These are phyloP conservation scores for Callospermophilus lateralis DNA, from an alignment of 2,113 vertebrate species.

Conservation along the genomic window DNA sequence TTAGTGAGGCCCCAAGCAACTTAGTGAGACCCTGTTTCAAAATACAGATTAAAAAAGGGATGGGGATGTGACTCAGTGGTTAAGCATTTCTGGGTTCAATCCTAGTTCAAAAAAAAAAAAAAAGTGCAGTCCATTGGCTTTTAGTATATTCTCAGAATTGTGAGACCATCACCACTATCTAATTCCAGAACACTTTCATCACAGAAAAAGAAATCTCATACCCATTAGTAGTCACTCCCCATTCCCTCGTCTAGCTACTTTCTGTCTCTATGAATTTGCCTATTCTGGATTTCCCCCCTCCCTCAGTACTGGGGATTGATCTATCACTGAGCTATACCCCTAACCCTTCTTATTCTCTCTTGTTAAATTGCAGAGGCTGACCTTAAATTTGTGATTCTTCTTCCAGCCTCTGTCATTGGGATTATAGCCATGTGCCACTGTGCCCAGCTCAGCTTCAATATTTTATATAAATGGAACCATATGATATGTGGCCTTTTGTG, in stretches of 20 bases:
- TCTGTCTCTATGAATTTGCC: too few species aligned
- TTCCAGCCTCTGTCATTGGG: background rate
- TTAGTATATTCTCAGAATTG: too few species aligned
- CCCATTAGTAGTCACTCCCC: background rate
- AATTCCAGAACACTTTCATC: slow-evolving; percentile 25
- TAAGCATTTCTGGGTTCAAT: too few species aligned
- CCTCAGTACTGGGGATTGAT: background rate
- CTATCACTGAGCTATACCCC: background rate
- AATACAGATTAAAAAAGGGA: too few species aligned
- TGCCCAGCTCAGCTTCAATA: background rate
- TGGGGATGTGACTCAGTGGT: too few species aligned
- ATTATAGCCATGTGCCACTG: background rate
- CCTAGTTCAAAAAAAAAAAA: too few species aligned
- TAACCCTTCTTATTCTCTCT: background rate
- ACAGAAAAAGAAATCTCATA: background rate
- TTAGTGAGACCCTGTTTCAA: too few species aligned
- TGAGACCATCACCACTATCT: background rate
- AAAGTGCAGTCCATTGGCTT: too few species aligned
- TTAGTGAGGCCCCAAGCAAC: too few species aligned
- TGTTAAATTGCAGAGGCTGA: background rate
- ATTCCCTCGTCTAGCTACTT: background rate
- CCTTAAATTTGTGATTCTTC: background rate
- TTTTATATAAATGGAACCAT: slow-evolving; percentile 17
- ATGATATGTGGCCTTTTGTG: background rate
- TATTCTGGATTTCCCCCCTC: too few species aligned